A percentile compares a stretch with the other conserved stretches of the same genome.
Evolutionary conservation across 2,888 invertebrate genomes (phyloP).

Genomic region (Chrysopilus asiliformis): DNA sequence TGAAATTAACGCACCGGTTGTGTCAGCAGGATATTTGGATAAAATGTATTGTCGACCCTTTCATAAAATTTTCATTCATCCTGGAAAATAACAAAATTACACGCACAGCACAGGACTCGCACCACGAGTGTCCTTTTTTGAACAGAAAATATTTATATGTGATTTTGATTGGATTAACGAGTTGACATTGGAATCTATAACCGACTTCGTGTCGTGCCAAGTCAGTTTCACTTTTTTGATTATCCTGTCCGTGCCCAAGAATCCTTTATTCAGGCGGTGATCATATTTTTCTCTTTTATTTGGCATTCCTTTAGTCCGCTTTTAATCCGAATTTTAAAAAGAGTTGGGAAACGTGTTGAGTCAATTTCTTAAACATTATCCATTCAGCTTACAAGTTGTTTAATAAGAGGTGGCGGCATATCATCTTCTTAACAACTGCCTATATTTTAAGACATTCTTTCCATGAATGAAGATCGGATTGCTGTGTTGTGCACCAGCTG

Average conservation of each 20-base stretch:
- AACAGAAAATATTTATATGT: constrained; percentile 16
- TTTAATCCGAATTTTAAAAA: constrained; percentile 3
- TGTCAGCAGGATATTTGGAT: constrained; percentile 11
- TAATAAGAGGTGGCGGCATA: too few species aligned
- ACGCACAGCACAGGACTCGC: too few species aligned
- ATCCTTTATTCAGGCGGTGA: too few species aligned
- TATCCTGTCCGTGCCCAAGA: too few species aligned
- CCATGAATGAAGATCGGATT: too few species aligned
- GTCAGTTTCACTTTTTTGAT: constrained; percentile 6
- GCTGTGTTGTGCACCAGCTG: too few species aligned
- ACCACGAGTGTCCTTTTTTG: too few species aligned
- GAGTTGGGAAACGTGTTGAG: constrained; percentile 12
- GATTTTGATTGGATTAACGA: constrained; percentile 15
- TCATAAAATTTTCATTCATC: constrained; percentile 3
- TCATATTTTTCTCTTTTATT: constrained; percentile 1
- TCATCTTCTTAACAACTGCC: too few species aligned
- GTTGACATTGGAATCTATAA: not conserved
- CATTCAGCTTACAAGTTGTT: constrained; percentile 14
- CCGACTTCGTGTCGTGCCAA: not conserved
- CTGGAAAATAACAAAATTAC: constrained; percentile 4
- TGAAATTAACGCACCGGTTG: constrained; percentile 16
- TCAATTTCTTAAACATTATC: constrained; percentile 16
- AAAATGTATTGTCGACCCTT: constrained; percentile 6
- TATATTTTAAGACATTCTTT: too few species aligned
- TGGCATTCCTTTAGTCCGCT: not conserved